These are phyloP conservation scores for Ochotona princeps DNA, from an alignment of 2,113 vertebrate species.

Conservation along the genomic window DNA sequence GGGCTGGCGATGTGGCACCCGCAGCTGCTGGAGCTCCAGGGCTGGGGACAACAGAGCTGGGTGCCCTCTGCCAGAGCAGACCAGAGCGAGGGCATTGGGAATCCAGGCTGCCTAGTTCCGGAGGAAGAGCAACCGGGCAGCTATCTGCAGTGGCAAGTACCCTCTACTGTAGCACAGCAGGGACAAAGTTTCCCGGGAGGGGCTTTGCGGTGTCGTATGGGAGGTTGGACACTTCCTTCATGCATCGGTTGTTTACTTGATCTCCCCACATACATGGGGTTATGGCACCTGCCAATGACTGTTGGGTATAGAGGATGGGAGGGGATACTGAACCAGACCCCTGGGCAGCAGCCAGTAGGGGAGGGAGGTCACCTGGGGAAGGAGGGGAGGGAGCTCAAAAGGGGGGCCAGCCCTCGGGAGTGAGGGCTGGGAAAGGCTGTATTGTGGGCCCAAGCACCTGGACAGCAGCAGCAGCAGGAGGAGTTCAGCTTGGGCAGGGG, in stretches of 20 bases:
- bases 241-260: not conserved
- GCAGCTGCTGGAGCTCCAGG: not conserved
- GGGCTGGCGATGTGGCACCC: accelerated
- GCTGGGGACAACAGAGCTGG: accelerated
- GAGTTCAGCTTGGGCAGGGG: not conserved
- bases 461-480: too few relatives aligned
- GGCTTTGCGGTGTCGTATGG: not conserved
- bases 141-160: too few relatives aligned
- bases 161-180: not conserved
- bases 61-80: accelerated
- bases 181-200: not conserved
- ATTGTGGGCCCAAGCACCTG: not conserved
- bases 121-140: not conserved
- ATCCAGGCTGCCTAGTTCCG: not conserved
- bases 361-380: not conserved
- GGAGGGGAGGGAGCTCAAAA: too few relatives aligned
- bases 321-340: not conserved
- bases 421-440: accelerated
- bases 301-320: too few relatives aligned
- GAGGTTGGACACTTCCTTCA: not conserved
- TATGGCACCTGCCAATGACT: not conserved
- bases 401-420: not conserved
- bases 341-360: not conserved
- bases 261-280: accelerated
- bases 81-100: not conserved